These are phyloP conservation scores for Orchestes rusci DNA, from an alignment of 2,888 invertebrate species.

Conservation along the genomic window DNA sequence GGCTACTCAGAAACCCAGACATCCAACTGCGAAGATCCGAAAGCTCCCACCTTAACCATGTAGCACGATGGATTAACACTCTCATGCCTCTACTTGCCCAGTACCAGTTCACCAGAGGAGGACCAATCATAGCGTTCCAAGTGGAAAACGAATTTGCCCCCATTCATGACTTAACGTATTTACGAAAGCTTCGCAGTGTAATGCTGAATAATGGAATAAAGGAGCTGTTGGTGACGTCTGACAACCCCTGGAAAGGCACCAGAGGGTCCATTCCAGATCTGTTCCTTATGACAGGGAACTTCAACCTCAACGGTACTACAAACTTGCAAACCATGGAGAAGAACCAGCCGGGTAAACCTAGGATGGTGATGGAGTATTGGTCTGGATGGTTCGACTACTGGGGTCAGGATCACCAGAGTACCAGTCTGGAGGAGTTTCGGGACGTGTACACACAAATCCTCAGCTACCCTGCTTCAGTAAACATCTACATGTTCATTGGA, in stretches of 20 bases:
- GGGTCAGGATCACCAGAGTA: slow-evolving; percentile 36
- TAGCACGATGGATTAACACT: slow-evolving; percentile 44
- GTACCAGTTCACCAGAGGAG: slow-evolving; percentile 63
- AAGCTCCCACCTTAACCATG: slow-evolving; percentile 33
- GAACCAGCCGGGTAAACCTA: slow-evolving; percentile 46
- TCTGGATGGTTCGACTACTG: slow-evolving; percentile 55
- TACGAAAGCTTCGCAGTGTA: slow-evolving; percentile 41
- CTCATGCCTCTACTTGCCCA: slow-evolving; percentile 47
- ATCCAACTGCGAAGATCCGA: slow-evolving; percentile 42
- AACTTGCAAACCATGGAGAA: slow-evolving; percentile 42
- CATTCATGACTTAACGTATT: slow-evolving; percentile 39
- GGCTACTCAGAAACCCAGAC: slow-evolving; percentile 36
- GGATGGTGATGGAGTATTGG: slow-evolving; percentile 53
- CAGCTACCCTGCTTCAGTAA: slow-evolving; percentile 55
- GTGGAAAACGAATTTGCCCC: slow-evolving; percentile 57
- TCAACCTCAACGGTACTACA: slow-evolving; percentile 40
- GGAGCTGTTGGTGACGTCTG: slow-evolving; percentile 49
- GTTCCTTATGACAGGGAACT: slow-evolving; percentile 48
- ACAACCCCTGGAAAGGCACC: slow-evolving; percentile 34
- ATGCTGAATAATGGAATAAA: slow-evolving; percentile 40
- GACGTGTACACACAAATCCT: slow-evolving; percentile 29
- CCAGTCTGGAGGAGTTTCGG: slow-evolving; percentile 25
- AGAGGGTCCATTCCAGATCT: slow-evolving; percentile 37
- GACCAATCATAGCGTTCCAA: slow-evolving; percentile 80
- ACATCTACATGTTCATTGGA: slow-evolving; percentile 89